These are phyloP conservation scores for Eciton burchellii DNA, from an alignment of 1,140 invertebrate species.

Conservation along the genomic window DNA sequence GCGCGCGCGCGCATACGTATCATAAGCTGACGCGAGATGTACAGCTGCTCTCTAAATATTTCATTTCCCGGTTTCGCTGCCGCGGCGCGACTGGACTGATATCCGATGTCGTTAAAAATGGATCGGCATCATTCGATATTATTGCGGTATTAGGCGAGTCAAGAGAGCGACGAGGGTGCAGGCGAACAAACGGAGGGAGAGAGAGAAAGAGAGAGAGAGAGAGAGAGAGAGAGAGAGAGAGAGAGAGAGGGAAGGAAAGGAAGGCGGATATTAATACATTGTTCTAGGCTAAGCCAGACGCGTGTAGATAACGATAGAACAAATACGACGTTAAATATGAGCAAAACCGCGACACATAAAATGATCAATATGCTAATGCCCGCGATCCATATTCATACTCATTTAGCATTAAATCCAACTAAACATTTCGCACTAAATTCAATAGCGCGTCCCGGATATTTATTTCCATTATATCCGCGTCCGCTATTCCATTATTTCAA, in stretches of 20 bases:
- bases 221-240: not conserved
- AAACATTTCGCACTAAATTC: not conserved
- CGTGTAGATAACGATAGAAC: not conserved
- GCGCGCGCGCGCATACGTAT: constrained; percentile 49
- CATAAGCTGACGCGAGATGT: constrained; percentile 70
- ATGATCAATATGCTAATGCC: not conserved
- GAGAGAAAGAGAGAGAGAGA: not conserved
- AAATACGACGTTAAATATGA: not conserved
- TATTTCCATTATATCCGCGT: not conserved
- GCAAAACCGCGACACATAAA: not conserved
- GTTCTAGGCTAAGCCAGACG: not conserved
- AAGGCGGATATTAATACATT: constrained; percentile 20
- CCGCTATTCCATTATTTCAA: not conserved
- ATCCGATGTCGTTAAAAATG: constrained; percentile 59
- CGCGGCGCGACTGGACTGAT: not conserved
- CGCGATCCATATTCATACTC: not conserved
- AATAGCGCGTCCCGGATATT: too few species aligned
- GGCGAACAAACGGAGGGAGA: too few species aligned
- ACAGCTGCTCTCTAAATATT: constrained; percentile 68
- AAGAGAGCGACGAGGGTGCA: not conserved
- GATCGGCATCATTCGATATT: constrained; percentile 39
- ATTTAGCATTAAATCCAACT: not conserved
- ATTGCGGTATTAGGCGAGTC: not conserved
- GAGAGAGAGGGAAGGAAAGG: not conserved
- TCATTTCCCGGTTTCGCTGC: constrained; percentile 44